Conservation (phyloP, 2,888 invertebrate genomes). For the Pristionchus fissidentatus region DNA sequence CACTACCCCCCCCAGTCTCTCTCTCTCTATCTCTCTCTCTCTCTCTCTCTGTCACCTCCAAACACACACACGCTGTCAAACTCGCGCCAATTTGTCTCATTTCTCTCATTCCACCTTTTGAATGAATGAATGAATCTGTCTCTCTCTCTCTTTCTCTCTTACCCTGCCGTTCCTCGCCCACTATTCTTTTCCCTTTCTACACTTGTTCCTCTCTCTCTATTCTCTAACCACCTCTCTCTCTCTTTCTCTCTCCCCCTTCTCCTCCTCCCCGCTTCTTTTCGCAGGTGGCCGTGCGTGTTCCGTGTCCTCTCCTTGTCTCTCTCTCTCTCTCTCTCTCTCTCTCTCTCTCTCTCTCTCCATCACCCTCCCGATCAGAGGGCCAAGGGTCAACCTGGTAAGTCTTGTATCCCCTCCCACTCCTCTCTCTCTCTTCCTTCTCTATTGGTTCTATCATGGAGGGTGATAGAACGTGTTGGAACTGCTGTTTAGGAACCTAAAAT, state of each 20-base stretch:
- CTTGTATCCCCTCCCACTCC: not conserved
- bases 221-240: not conserved
- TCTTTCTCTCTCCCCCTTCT: not conserved
- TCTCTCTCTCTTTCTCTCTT: not conserved
- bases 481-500: no score
- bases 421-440: not conserved
- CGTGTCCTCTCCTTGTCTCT: not conserved
- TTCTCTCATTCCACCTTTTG: not conserved
- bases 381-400: constrained; percentile 6
- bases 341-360: not conserved
- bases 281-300: constrained; percentile 28
- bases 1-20: not conserved
- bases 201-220: not conserved
- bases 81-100: constrained; percentile 29
- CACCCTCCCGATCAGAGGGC: not conserved
- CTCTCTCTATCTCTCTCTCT: no score
- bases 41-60: not conserved
- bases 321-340: not conserved
- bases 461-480: no score
- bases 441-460: not conserved
- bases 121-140: no score
- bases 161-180: not conserved
- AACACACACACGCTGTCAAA: no score
- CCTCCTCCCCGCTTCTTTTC: constrained; percentile 22
- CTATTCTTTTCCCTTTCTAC: constrained; percentile 29